A percentile compares a stretch with the other conserved stretches of the same genome.
Conservation (phyloP, 2,113 vertebrate genomes). For the Podocnemis expansa region DNA sequence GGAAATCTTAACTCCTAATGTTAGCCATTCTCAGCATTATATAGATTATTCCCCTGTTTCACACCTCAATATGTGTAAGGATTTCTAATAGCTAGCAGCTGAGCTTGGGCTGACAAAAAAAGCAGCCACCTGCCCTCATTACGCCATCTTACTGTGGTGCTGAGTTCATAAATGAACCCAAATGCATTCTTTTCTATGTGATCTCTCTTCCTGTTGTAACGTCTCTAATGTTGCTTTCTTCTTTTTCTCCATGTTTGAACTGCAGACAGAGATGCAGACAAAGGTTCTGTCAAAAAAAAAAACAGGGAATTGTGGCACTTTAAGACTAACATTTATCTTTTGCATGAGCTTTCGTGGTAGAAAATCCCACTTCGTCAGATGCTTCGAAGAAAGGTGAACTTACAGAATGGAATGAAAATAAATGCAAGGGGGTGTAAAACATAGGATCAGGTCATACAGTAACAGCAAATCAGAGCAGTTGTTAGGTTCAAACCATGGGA, state of each 20-base stretch:
- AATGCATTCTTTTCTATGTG: not conserved
- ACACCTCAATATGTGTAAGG: constrained; percentile 27
- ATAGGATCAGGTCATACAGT: too few species aligned
- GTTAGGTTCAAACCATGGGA: too few species aligned
- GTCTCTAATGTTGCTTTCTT: not conserved
- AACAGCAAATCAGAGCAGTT: too few species aligned
- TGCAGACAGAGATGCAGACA: not conserved
- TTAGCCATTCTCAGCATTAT: constrained; percentile 3
- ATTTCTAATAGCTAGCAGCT: not conserved
- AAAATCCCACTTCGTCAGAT: too few species aligned
- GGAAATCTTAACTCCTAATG: not conserved
- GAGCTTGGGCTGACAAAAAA: constrained; percentile 4
- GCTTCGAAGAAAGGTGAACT: too few species aligned
- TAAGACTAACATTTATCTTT: too few species aligned
- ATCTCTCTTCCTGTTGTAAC: not conserved
- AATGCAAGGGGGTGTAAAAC: too few species aligned
- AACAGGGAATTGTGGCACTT: too few species aligned
- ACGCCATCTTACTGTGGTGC: not conserved
- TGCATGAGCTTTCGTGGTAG: too few species aligned
- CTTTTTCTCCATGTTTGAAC: not conserved
- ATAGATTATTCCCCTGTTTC: constrained; percentile 29
- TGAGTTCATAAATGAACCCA: not conserved
- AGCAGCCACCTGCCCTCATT: not conserved
- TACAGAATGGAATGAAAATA: too few species aligned
- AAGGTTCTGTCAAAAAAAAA: too few species aligned